Base-by-base conservation (phyloP, 2,113 vertebrate genomes). In the Tachysurus vachellii region DNA sequence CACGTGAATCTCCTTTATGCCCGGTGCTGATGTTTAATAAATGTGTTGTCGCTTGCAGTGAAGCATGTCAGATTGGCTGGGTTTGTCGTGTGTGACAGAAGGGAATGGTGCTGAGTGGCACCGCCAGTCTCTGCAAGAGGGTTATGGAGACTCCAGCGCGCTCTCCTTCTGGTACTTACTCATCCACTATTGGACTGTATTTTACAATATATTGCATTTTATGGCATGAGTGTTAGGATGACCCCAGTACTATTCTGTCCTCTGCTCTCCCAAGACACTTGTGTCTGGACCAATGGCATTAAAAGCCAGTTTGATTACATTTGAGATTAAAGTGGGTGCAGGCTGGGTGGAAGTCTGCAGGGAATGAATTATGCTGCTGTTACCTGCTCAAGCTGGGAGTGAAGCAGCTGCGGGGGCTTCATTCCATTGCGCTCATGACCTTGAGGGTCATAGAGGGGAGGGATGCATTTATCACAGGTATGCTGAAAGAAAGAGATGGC, bases 1-100 rank as follows among this genome's bases (percentile, higher is more conserved):
- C 57, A 68, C 10, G n/a, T n/a, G n/a, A n/a, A 36, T 61, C 17
- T 75, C 80, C 75, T 77, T 77, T 82, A 28, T 87, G 85, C 77
- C 28, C 68, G 70, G 89, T 87, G 89, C 93, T 89, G 91, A 94
- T 92, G 91, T 93, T 92, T 92, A 93, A 93, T 93, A 92, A 93
- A 94, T 92, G 93, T 93, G 91, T 91, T 89, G 92, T 94, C 94
- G 92, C 90, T 94, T 93, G 90, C 94, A 92, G 94, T 93, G 90
- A 87, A 75, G 84, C 75, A 88, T 84, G 64, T 80, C 86, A 86
- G 80, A 86, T 86, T 88, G 89, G 61, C 57, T 86, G 62, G 73
- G 62, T 73, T 85, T 84, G 81, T 85, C 61, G 62, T 86, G 70
- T 86, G 68, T 86, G 88, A 83, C 84, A 88, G 53, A 57, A 2